These are phyloP conservation scores for Platycnemis pennipes DNA, from an alignment of 2,888 invertebrate genomes.

Conservation along the genomic window DNA sequence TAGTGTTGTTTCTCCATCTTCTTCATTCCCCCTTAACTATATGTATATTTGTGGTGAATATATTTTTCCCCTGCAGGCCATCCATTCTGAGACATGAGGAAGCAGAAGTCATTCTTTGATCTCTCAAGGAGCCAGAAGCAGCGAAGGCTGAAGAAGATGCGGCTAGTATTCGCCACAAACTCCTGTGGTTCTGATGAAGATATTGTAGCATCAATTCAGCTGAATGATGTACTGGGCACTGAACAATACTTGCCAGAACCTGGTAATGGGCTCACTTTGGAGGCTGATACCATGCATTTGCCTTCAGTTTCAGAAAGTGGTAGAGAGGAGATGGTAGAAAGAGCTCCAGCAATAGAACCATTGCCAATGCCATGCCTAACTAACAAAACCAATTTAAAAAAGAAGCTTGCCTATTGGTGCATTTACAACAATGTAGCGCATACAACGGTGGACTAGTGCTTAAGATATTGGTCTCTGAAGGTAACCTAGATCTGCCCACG, in stretches of 20 bases:
- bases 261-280: neutral
- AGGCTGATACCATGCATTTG: neutral
- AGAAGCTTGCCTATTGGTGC: neutral
- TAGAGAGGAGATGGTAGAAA: neutral
- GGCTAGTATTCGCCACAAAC: neutral
- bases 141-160: neutral
- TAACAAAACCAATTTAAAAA: neutral
- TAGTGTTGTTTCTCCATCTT: neutral
- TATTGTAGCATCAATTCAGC: neutral
- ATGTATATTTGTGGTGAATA: neutral
- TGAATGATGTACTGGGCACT: neutral
- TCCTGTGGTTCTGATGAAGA: neutral
- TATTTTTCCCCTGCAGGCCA: neutral
- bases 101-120: neutral
- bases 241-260: neutral
- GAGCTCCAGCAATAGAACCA: neutral
- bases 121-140: neutral
- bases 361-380: neutral
- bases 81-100: neutral
- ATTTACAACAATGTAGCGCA: neutral
- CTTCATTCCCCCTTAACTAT: neutral
- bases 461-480: neutral
- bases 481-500: neutral
- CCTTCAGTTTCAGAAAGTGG: neutral
- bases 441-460: too few relatives aligned